phyloP scores from a whole-genome alignment of 2,113 vertebrate genomes.

The Gadus chalcogrammus region DNA sequence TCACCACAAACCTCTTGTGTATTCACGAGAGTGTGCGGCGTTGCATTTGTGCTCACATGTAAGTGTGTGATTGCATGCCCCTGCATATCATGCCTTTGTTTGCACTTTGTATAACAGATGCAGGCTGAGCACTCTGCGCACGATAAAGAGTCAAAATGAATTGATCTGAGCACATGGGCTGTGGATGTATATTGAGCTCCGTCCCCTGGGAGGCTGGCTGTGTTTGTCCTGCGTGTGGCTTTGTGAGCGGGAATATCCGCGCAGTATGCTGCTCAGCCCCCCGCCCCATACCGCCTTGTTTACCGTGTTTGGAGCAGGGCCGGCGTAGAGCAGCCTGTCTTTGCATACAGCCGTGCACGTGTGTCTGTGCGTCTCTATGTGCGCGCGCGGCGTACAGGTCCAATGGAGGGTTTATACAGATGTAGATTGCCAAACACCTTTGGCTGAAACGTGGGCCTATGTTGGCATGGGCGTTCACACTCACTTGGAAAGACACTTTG shows the following conservation, averaged over 20 bases:
- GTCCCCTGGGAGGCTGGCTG: constrained; percentile 35
- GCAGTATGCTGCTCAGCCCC: too few relatives aligned
- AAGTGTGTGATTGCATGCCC: constrained; percentile 52
- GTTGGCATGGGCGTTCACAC: background rate
- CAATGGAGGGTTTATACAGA: too few relatives aligned
- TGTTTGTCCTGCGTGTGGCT: constrained; percentile 13
- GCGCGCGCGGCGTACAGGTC: background rate
- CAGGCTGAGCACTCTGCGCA: constrained; percentile 58
- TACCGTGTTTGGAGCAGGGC: constrained; percentile 22
- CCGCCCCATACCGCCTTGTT: constrained; percentile 15
- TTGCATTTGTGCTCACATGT: constrained; percentile 38
- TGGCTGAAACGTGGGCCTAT: background rate
- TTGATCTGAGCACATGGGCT: constrained; percentile 63
- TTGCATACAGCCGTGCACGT: constrained; percentile 18
- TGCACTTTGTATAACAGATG: constrained; percentile 65
- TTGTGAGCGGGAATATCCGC: constrained; percentile 56
- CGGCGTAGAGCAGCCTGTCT: too few relatives aligned
- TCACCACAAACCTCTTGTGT: constrained; percentile 54
- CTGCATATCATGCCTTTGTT: constrained; percentile 57
- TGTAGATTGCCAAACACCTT: too few relatives aligned
- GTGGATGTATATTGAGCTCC: constrained; percentile 51
- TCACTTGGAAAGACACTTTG: constrained; percentile 7
- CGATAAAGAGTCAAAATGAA: constrained; percentile 69
- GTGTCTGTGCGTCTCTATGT: constrained; percentile 24
- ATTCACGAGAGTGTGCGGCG: constrained; percentile 53